Percentiles rank a stretch among this genome's conserved stretches.
phyloP scores from a whole-genome alignment of 2,113 vertebrate genomes.

The Pogona vitticeps region DNA sequence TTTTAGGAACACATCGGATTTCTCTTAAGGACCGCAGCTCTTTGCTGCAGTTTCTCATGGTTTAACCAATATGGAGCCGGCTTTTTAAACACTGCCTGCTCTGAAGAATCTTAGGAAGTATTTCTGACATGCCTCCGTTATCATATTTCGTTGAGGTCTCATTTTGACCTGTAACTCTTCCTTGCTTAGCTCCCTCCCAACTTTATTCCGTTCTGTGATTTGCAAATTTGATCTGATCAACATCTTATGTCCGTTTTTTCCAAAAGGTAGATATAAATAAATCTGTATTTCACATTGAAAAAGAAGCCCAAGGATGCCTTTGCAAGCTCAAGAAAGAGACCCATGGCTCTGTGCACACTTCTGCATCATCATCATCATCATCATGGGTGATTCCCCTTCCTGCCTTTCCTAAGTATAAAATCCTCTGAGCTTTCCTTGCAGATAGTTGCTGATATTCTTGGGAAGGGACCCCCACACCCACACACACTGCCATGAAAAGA shows the following conservation, averaged over 20 bases:
- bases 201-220: background rate
- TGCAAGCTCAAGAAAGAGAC: too few species aligned
- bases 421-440: slow-evolving; percentile 64
- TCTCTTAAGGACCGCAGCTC: too few species aligned
- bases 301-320: too few species aligned
- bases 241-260: slow-evolving; percentile 39
- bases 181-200: background rate
- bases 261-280: too few species aligned
- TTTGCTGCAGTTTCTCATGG: background rate
- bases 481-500: background rate
- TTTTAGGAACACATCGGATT: background rate
- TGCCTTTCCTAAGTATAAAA: slow-evolving; percentile 15
- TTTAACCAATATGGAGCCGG: slow-evolving; percentile 17
- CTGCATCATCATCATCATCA: slow-evolving; percentile 21
- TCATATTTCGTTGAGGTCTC: background rate
- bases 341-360: too few species aligned
- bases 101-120: too few species aligned
- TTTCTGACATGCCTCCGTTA: slow-evolving; percentile 32
- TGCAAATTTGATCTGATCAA: background rate
- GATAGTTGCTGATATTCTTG: slow-evolving; percentile 60
- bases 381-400: background rate
- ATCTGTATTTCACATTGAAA: too few species aligned
- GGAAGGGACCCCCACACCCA: background rate
- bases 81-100: too few species aligned
- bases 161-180: background rate